Conservation (phyloP, 2,888 invertebrate species). For the Melitaea athalia region DNA sequence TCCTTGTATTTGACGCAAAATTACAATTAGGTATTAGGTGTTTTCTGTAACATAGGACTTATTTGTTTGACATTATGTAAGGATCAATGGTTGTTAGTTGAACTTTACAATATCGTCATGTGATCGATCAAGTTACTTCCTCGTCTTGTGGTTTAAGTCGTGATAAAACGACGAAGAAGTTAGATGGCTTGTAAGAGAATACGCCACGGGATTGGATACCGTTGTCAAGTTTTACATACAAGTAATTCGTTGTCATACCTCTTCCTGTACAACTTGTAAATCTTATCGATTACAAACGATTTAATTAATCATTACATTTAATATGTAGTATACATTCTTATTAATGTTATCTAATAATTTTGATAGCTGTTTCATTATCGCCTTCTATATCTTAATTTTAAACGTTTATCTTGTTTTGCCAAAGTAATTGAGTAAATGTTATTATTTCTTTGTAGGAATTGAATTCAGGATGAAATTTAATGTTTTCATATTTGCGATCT, state of each 20-base stretch:
- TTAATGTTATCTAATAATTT: background rate
- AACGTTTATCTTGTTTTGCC: background rate
- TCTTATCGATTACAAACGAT: too few relatives aligned
- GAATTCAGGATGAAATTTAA: conserved; percentile 30
- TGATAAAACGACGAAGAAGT: conserved; percentile 34
- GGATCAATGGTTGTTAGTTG: background rate
- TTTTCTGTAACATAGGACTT: background rate
- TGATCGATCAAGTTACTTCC: conserved; percentile 51
- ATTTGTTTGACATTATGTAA: background rate
- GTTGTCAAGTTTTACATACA: conserved; percentile 4
- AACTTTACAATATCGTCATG: conserved; percentile 17
- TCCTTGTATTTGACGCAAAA: background rate
- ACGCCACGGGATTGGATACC: conserved; percentile 17
- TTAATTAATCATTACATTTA: background rate
- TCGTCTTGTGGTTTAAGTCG: conserved; percentile 53
- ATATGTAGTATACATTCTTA: background rate
- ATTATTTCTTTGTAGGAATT: conserved; percentile 11
- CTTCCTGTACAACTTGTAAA: background rate
- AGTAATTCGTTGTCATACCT: background rate
- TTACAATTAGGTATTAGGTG: background rate
- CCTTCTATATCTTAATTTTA: background rate
- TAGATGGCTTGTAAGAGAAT: conserved; percentile 30
- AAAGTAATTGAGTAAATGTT: conserved; percentile 8
- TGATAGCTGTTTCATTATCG: background rate
- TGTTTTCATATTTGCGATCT: conserved; percentile 56